These are phyloP conservation scores for Cryptus armator DNA, from an alignment of 2,888 invertebrate species.

Conservation along the genomic window DNA sequence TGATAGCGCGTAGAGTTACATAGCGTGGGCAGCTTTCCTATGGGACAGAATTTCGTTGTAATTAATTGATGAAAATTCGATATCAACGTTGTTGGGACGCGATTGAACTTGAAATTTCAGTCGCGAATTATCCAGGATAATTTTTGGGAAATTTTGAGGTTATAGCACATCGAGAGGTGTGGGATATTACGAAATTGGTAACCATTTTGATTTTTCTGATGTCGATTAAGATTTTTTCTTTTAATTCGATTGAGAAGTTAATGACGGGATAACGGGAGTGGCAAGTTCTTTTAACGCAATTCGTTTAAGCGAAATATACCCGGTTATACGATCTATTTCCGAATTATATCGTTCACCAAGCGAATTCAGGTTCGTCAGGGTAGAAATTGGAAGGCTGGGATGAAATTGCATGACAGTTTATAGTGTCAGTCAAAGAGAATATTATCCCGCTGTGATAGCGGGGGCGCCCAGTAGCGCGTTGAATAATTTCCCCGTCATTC, in stretches of 20 bases:
- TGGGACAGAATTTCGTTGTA: neutral
- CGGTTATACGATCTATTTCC: neutral
- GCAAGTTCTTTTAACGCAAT: neutral
- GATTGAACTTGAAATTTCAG: too few relatives aligned
- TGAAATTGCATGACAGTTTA: neutral
- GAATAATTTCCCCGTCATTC: neutral
- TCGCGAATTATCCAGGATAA: too few relatives aligned
- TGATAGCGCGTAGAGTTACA: neutral
- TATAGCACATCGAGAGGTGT: too few relatives aligned
- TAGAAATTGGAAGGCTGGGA: neutral
- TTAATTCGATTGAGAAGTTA: too few relatives aligned
- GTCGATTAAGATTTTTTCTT: too few relatives aligned
- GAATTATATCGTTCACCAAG: neutral
- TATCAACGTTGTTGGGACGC: neutral
- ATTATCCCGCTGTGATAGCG: neutral
- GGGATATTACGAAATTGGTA: too few relatives aligned
- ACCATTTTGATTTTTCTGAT: too few relatives aligned
- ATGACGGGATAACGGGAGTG: too few relatives aligned
- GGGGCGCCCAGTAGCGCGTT: neutral
- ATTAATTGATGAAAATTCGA: neutral
- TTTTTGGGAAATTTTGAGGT: too few relatives aligned
- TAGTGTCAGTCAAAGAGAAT: neutral
- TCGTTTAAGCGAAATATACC: neutral
- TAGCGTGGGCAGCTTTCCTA: neutral
- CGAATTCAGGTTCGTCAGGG: neutral